Conservation (phyloP, 2,113 vertebrate genomes). For the Oxyura jamaicensis region DNA sequence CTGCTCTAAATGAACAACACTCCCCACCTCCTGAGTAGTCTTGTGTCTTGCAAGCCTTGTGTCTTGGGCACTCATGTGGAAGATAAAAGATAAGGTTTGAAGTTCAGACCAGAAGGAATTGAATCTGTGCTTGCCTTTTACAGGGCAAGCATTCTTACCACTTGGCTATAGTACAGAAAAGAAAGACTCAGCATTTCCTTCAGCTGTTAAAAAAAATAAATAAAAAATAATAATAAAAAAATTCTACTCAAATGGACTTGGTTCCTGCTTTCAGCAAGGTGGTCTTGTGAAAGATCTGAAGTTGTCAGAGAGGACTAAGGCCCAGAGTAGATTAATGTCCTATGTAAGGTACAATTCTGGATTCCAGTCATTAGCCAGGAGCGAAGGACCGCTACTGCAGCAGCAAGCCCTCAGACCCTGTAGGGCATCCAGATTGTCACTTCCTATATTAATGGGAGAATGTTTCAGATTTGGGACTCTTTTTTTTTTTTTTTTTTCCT, state of each 20-base stretch:
- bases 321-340: neutral
- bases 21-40: conserved; percentile 36
- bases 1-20: conserved; percentile 17
- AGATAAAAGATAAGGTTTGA: conserved; percentile 50
- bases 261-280: neutral
- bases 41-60: conserved; percentile 20
- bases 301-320: neutral
- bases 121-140: conserved; percentile 40
- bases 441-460: neutral
- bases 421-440: neutral
- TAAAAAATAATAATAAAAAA: neutral
- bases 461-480: neutral
- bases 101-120: conserved; percentile 50
- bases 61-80: conserved; percentile 51
- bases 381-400: neutral
- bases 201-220: neutral
- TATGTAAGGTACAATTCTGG: neutral
- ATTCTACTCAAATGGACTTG: neutral
- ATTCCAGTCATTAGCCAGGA: neutral
- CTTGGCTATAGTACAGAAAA: conserved; percentile 20
- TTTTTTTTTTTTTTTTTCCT: no score
- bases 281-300: neutral
- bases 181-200: neutral
- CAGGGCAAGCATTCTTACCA: conserved; percentile 10
- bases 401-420: neutral